Percentiles rank a stretch among this genome's conserved stretches.
These are phyloP conservation scores for Halictus quadricinctus DNA, from an alignment of 2,888 invertebrate genomes.

Conservation along the genomic window DNA sequence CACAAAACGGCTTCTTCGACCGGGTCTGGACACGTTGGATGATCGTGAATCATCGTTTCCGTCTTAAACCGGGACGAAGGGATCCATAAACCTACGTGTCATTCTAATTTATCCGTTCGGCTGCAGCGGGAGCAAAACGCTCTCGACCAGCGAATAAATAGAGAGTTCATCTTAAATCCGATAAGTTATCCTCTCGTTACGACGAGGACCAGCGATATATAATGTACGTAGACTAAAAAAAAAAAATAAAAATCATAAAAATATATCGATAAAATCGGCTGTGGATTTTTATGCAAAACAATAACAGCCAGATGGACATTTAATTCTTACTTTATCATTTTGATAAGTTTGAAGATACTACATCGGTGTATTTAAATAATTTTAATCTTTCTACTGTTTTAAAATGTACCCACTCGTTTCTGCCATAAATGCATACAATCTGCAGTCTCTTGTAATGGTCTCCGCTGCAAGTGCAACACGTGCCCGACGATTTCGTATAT, in stretches of 20 bases:
- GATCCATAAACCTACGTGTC: constrained; percentile 27
- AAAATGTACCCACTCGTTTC: not conserved
- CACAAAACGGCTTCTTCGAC: constrained; percentile 50
- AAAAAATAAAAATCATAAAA: no score
- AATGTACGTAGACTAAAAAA: not conserved
- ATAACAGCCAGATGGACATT: no score
- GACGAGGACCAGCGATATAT: not conserved
- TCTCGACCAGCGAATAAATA: not conserved
- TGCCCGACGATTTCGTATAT: no score
- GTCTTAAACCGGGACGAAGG: constrained; percentile 27
- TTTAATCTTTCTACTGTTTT: not conserved
- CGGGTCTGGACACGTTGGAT: constrained; percentile 36
- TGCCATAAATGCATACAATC: not conserved
- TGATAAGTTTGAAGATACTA: no score
- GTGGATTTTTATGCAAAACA: no score
- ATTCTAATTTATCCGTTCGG: constrained; percentile 11
- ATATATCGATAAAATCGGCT: not conserved
- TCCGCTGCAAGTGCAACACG: no score
- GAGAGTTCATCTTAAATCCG: not conserved
- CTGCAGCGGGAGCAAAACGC: not conserved
- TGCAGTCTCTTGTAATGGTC: not conserved
- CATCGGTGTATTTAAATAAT: not conserved
- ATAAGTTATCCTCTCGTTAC: not conserved
- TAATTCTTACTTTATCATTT: no score
- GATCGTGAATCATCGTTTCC: constrained; percentile 55